Conservation (phyloP, 2,113 vertebrate genomes). For the Phoenicopterus ruber region DNA sequence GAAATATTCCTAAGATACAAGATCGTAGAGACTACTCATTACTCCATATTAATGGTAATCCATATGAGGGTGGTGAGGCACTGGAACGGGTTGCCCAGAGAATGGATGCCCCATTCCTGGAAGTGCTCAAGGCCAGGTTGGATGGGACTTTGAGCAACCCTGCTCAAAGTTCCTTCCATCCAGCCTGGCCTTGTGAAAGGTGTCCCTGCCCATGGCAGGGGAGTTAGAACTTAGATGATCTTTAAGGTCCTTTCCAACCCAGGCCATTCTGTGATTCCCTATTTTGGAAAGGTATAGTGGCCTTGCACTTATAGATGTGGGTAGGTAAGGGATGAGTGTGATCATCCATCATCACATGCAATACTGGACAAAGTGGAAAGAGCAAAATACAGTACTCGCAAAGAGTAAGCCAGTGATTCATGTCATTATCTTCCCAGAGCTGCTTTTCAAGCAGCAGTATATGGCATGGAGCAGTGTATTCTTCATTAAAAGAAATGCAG, state of each 20-base stretch:
- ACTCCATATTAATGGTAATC: neutral
- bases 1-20: neutral
- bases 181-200: too few species aligned
- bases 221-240: too few species aligned
- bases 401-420: neutral
- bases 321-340: neutral
- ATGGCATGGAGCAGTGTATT: neutral
- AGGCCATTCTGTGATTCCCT: neutral
- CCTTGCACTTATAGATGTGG: neutral
- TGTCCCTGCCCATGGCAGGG: too few species aligned
- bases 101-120: too few species aligned
- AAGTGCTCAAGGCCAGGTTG: too few species aligned
- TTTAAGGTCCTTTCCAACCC: too few species aligned
- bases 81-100: too few species aligned
- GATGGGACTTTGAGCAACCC: too few species aligned
- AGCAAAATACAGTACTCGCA: neutral
- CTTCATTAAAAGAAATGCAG: neutral
- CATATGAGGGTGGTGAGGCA: too few species aligned
- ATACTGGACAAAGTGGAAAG: neutral
- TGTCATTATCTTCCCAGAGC: neutral
- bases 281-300: neutral
- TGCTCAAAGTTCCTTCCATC: too few species aligned
- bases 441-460: neutral
- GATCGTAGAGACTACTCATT: neutral
- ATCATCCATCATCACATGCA: neutral